Conservation (phyloP, 2,888 invertebrate species). For the Piscicola geometra region DNA sequence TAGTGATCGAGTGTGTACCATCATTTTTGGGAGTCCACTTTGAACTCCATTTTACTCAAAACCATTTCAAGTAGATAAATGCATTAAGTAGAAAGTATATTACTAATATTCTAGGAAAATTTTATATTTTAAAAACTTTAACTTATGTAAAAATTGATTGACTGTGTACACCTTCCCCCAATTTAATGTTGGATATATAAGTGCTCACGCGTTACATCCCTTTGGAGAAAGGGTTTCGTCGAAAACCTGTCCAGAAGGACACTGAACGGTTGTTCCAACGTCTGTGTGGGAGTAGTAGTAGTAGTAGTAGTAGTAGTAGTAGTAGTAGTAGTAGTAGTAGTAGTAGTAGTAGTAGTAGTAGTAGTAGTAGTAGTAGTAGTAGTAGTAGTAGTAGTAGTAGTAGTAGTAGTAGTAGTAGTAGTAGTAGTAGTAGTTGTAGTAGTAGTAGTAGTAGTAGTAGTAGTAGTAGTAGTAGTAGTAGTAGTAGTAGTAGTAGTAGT, state of each 20-base stretch:
- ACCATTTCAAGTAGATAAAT: too few relatives aligned
- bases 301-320: slow-evolving; percentile 22
- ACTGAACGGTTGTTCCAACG: neutral
- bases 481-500: slow-evolving; percentile 21
- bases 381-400: slow-evolving; percentile 24
- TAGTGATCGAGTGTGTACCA: too few relatives aligned
- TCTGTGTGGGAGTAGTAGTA: slow-evolving; percentile 8
- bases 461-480: slow-evolving; percentile 24
- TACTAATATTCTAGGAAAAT: too few relatives aligned
- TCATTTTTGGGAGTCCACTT: too few relatives aligned
- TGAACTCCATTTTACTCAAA: too few relatives aligned
- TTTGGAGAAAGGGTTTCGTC: too few relatives aligned
- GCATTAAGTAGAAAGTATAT: too few relatives aligned
- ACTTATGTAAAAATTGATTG: too few relatives aligned
- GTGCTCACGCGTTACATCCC: too few relatives aligned
- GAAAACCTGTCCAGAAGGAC: neutral
- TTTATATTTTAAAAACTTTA: too few relatives aligned
- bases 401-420: slow-evolving; percentile 21
- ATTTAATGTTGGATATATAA: too few relatives aligned
- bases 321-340: slow-evolving; percentile 22
- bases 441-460: slow-evolving; percentile 22
- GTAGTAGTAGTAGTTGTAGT: slow-evolving; percentile 20
- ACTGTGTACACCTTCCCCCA: too few relatives aligned
- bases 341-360: slow-evolving; percentile 24
- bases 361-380: slow-evolving; percentile 22